Evolutionary conservation across 2,797 vertebrate genomes (phyloP).

Genomic region (Stomatorhinus walkeri): DNA sequence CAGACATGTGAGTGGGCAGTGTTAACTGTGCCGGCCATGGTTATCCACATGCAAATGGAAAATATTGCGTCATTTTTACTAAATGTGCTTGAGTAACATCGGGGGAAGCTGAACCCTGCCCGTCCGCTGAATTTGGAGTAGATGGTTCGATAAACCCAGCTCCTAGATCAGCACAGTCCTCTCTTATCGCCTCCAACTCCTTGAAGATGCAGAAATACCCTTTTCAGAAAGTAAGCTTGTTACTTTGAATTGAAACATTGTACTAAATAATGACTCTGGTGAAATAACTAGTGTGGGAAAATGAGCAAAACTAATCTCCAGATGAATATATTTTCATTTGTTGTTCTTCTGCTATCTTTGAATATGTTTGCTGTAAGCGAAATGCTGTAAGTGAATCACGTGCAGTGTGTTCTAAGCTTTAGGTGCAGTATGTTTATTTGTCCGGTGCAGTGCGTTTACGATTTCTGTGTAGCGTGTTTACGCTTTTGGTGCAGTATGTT

Average conservation of each 20-base stretch:
- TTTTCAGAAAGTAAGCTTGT: neutral
- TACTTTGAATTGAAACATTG: constrained; percentile 14
- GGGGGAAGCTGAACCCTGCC: neutral
- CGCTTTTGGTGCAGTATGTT: neutral
- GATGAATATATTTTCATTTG: constrained; percentile 3
- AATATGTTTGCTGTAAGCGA: neutral
- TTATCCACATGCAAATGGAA: neutral
- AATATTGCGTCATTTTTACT: neutral
- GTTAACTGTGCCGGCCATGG: neutral
- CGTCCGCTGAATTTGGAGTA: neutral
- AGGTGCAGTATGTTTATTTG: neutral
- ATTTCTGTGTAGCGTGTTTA: neutral
- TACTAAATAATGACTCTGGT: neutral
- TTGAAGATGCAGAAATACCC: neutral
- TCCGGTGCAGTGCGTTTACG: neutral
- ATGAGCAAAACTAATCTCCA: neutral
- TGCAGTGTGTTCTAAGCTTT: neutral
- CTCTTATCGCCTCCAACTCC: neutral
- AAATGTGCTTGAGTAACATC: neutral
- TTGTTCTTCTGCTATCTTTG: neutral
- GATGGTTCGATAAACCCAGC: neutral
- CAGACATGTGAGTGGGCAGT: neutral
- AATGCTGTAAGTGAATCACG: neutral
- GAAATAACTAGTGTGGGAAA: neutral
- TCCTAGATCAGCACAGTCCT: neutral